A percentile compares a stretch with the other conserved stretches of the same genome.
Evolutionary conservation across 64 coral and sea anemone genomes (phyloP).

Genomic region (Catalaphyllia jardinei): DNA sequence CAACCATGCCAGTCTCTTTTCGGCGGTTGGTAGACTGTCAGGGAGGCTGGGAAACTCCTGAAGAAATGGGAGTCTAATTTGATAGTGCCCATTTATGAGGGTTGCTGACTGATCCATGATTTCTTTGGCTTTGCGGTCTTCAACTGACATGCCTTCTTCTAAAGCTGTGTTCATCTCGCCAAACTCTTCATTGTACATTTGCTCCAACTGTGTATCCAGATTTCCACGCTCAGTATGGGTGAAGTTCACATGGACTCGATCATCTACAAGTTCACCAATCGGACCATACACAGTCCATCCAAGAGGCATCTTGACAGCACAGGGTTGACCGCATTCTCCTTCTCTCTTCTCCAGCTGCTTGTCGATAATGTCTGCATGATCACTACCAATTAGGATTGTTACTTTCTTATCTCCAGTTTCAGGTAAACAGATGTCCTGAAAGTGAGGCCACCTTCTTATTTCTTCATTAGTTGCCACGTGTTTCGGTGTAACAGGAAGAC

Average conservation of each 20-base stretch:
- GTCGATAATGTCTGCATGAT: no score
- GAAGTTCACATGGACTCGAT: slow-evolving; percentile 8
- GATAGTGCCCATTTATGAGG: slow-evolving; percentile 58
- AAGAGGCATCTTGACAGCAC: slow-evolving; percentile 41
- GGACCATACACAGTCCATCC: slow-evolving; percentile 67
- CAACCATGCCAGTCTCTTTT: no score
- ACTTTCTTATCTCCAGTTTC: no score
- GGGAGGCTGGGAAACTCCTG: slow-evolving; percentile 65
- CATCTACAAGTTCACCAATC: background rate
- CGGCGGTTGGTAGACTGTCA: no score
- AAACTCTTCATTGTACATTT: slow-evolving; percentile 46
- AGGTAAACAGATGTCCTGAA: no score
- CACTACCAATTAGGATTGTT: no score
- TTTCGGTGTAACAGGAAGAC: slow-evolving; percentile 36
- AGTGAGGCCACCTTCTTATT: slow-evolving; percentile 44
- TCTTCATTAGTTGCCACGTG: slow-evolving; percentile 50
- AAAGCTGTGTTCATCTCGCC: background rate
- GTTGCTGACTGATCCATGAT: slow-evolving; percentile 58
- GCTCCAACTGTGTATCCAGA: slow-evolving; percentile 36
- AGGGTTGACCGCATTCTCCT: slow-evolving; percentile 40
- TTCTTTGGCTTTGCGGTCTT: slow-evolving; percentile 33
- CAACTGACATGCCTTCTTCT: slow-evolving; percentile 29
- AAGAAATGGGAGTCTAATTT: slow-evolving; percentile 67
- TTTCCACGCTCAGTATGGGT: slow-evolving; percentile 16
- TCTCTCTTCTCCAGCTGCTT: slow-evolving; percentile 43